phyloP scores from a whole-genome alignment of 2,113 vertebrate genomes.

The Eubucco bourcierii region DNA sequence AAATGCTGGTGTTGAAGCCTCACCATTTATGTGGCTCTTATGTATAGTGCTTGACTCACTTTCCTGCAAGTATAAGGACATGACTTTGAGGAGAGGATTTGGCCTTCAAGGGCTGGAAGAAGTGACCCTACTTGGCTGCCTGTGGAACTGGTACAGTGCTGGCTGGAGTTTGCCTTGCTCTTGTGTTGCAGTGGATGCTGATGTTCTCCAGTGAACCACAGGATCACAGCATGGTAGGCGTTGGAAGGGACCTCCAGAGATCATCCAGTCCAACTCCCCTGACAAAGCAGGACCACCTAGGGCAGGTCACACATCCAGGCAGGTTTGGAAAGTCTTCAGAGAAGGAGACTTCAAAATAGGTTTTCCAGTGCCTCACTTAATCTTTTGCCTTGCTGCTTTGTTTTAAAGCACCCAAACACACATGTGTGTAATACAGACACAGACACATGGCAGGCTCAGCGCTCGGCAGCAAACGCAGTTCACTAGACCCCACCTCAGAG shows the following conservation, averaged over 20 bases:
- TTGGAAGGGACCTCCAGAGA: too few species aligned
- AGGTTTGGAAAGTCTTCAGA: too few species aligned
- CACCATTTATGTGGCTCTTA: background rate
- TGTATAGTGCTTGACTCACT: background rate
- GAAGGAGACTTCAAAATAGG: background rate
- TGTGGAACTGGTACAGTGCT: background rate
- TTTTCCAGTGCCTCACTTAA: background rate
- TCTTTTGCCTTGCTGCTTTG: background rate
- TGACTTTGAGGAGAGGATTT: background rate
- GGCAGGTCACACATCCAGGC: too few species aligned
- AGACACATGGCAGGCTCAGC: background rate
- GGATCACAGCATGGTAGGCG: too few species aligned
- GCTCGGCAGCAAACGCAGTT: background rate
- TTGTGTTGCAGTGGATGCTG: rapidly evolving
- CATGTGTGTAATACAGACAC: too few species aligned
- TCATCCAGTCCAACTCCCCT: too few species aligned
- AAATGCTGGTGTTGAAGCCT: background rate
- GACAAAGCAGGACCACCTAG: too few species aligned
- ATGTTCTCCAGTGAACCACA: background rate
- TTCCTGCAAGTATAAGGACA: background rate
- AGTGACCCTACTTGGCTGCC: rapidly evolving
- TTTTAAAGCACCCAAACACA: background rate
- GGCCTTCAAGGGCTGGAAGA: background rate
- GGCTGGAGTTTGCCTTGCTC: background rate
- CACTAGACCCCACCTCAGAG: background rate